A percentile compares a stretch with the other conserved stretches of the same genome.
Evolutionary conservation across 1,140 invertebrate species (phyloP).

Genomic region (Lordiphosa stackelbergi): DNA sequence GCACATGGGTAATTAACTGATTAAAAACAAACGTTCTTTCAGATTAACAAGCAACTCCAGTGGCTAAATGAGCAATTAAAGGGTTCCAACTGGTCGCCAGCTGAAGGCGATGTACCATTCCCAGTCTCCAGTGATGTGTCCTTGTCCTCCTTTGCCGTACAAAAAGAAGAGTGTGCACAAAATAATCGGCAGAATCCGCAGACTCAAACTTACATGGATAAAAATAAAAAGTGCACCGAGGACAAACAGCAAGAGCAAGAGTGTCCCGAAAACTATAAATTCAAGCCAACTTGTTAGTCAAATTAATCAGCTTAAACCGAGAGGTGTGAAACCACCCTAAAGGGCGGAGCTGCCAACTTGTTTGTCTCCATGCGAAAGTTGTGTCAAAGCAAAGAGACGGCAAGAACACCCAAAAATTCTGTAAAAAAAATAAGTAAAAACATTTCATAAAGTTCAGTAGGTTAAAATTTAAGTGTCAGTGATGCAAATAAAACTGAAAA

Average conservation of each 20-base stretch:
- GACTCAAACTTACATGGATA: neutral
- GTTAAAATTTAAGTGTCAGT: too few species aligned
- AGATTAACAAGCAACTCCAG: slow-evolving; percentile 52
- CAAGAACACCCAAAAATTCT: too few species aligned
- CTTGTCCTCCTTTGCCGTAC: neutral
- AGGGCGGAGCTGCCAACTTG: too few species aligned
- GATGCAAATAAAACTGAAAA: too few species aligned
- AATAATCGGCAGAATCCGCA: neutral
- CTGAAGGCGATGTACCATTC: slow-evolving; percentile 28
- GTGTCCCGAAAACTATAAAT: slow-evolving; percentile 34
- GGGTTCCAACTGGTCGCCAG: slow-evolving; percentile 12
- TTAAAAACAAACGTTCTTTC: neutral
- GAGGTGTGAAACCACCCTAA: too few species aligned
- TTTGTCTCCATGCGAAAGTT: too few species aligned
- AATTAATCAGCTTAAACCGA: too few species aligned
- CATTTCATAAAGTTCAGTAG: too few species aligned
- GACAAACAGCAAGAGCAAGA: neutral
- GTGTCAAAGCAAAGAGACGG: too few species aligned
- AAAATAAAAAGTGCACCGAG: neutral
- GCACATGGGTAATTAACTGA: too few species aligned
- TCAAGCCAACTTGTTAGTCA: slow-evolving; percentile 29
- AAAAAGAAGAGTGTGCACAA: slow-evolving; percentile 5
- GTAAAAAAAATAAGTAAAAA: too few species aligned
- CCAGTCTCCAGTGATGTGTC: neutral
- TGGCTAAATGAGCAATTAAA: slow-evolving; percentile 31